Percentiles rank a stretch among this genome's conserved stretches.
These are phyloP conservation scores for Berghia stephanieae DNA, from an alignment of 1,140 invertebrate species.

Conservation along the genomic window DNA sequence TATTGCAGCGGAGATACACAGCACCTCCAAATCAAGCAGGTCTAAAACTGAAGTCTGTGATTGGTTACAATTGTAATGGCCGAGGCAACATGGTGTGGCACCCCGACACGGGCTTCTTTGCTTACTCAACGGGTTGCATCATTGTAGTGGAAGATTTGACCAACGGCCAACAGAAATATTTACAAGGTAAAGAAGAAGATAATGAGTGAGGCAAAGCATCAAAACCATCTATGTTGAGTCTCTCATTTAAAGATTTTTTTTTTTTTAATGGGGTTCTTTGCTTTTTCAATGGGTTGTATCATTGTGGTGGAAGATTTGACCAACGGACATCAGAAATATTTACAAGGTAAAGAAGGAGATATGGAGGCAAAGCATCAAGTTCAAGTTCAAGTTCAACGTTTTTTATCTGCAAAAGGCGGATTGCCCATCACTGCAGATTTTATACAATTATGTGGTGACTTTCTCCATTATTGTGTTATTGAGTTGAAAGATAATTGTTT, in stretches of 20 bases:
- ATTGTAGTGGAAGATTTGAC: constrained; percentile 64
- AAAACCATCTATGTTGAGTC: background rate
- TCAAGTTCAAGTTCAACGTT: too few species aligned
- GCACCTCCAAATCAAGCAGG: constrained; percentile 66
- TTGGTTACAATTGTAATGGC: constrained; percentile 66
- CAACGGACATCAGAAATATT: constrained; percentile 57
- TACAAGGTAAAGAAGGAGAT: too few species aligned
- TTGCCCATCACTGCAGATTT: too few species aligned
- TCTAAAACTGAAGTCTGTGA: constrained; percentile 58
- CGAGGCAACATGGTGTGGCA: constrained; percentile 64
- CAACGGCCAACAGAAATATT: constrained; percentile 59
- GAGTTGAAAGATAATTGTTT: too few species aligned
- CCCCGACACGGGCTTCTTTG: constrained; percentile 64
- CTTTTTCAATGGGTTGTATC: constrained; percentile 61
- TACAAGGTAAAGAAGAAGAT: too few species aligned
- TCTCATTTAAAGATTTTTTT: background rate
- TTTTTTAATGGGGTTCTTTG: constrained; percentile 58
- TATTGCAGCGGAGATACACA: constrained; percentile 59
- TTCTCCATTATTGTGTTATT: too few species aligned
- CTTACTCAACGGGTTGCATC: constrained; percentile 61
- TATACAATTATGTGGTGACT: too few species aligned
- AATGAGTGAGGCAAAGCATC: too few species aligned
- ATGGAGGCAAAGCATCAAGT: too few species aligned
- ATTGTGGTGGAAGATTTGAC: constrained; percentile 64
- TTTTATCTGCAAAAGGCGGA: too few species aligned